phyloP scores from a whole-genome alignment of 2,888 invertebrate genomes.

The Volucella inanis region DNA sequence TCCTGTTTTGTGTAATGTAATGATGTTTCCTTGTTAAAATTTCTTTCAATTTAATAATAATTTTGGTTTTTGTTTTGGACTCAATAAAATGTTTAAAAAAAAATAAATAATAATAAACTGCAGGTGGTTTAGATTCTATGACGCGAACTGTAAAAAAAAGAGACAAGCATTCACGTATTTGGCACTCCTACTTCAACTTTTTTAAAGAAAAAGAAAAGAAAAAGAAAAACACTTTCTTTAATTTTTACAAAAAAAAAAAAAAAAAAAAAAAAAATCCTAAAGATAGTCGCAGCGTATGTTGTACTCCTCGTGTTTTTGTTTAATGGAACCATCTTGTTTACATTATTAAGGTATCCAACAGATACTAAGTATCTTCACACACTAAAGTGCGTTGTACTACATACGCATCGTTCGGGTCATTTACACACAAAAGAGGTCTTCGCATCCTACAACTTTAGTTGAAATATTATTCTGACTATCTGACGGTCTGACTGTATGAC shows the following conservation, averaged over 20 bases:
- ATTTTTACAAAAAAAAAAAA: neutral
- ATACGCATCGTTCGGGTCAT: slow-evolving; percentile 12
- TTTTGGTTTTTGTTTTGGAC: slow-evolving; percentile 48
- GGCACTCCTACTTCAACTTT: neutral
- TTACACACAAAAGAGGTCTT: neutral
- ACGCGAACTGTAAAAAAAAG: slow-evolving; percentile 13
- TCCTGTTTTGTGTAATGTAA: no score
- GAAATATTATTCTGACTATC: no score
- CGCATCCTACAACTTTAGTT: neutral
- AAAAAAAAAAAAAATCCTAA: slow-evolving; percentile 1
- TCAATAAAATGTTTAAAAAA: slow-evolving; percentile 12
- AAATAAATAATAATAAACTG: slow-evolving; percentile 1
- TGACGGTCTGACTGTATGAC: no score
- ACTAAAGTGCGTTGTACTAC: slow-evolving; percentile 40
- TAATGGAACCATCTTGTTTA: slow-evolving; percentile 54
- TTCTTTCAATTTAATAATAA: no score
- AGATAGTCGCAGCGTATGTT: neutral
- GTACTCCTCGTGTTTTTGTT: slow-evolving; percentile 43
- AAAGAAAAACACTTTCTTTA: slow-evolving; percentile 4
- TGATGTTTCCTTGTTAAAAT: no score
- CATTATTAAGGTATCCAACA: slow-evolving; percentile 59
- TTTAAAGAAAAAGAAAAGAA: neutral
- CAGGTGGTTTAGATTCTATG: slow-evolving; percentile 25
- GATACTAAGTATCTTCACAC: slow-evolving; percentile 38
- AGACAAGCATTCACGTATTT: slow-evolving; percentile 22